Conservation (phyloP, 2,113 vertebrate genomes). For the Rhizomys pruinosus region DNA sequence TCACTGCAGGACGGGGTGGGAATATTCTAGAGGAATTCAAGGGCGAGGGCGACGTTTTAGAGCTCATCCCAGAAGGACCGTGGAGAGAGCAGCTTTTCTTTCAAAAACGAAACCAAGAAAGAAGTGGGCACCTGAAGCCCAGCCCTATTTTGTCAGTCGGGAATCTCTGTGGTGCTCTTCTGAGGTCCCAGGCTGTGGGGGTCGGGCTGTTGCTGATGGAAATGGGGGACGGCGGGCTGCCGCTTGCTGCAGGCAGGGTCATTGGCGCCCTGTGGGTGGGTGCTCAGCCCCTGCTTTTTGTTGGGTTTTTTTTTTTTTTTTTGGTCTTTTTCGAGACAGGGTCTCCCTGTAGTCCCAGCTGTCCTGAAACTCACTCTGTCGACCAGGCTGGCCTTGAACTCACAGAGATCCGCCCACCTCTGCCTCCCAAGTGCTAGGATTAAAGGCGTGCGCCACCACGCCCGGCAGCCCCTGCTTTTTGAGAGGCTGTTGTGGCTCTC, state of each 20-base stretch:
- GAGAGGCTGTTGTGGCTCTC: no score
- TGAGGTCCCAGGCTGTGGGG: background rate
- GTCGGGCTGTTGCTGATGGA: background rate
- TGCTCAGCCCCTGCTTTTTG: background rate
- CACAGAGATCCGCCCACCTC: no score
- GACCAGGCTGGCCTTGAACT: no score
- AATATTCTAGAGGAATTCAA: background rate
- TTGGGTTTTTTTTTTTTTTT: no score
- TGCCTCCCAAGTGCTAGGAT: no score
- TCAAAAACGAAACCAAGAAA: background rate
- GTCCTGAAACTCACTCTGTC: no score
- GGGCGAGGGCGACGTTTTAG: background rate
- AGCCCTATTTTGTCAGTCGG: background rate
- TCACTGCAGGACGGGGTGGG: background rate
- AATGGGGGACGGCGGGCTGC: background rate
- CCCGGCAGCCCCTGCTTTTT: background rate
- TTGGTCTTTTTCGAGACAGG: no score
- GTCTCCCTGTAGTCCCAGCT: no score
- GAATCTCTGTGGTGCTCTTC: background rate
- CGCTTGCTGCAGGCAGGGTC: accelerated
- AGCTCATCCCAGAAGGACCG: background rate
- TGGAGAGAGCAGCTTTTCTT: background rate
- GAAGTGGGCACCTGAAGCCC: background rate
- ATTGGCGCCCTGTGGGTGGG: background rate
- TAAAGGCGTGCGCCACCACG: no score